Evolutionary conservation across 2,113 vertebrate species (phyloP).

Genomic region (Carollia perspicillata): DNA sequence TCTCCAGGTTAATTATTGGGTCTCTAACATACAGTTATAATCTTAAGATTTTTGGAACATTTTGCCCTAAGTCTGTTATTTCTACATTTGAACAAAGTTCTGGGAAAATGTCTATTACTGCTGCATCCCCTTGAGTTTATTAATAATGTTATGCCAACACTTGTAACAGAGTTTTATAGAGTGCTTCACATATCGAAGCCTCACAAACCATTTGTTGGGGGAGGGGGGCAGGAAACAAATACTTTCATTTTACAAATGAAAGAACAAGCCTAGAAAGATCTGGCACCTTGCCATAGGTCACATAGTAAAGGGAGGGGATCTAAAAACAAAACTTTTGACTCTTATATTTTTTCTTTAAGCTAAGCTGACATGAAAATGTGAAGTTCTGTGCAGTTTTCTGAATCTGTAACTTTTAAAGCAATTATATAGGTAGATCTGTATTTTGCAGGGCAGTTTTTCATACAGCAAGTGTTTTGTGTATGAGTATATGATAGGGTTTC

Average conservation of each 20-base stretch:
- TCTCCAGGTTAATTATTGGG: background rate
- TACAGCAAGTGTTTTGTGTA: background rate
- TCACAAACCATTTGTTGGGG: background rate
- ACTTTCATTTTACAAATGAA: slow-evolving; percentile 17
- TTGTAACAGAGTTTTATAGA: slow-evolving; percentile 11
- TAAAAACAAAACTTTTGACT: background rate
- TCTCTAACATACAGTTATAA: background rate
- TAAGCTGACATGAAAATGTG: background rate
- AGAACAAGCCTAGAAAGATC: background rate
- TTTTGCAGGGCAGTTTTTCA: background rate
- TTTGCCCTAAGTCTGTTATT: background rate
- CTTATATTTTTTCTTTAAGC: background rate
- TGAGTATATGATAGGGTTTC: background rate
- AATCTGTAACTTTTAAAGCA: background rate
- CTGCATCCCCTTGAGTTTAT: background rate
- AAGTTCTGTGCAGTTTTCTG: background rate
- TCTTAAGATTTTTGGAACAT: background rate
- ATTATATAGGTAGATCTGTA: background rate
- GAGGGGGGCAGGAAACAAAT: background rate
- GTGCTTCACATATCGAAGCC: background rate
- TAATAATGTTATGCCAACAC: background rate
- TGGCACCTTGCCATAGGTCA: background rate
- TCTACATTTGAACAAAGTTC: background rate
- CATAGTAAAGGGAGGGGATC: background rate
- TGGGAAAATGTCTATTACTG: background rate